Evolutionary conservation across 2,113 vertebrate genomes (phyloP).

Genomic region (Dipodomys spectabilis): DNA sequence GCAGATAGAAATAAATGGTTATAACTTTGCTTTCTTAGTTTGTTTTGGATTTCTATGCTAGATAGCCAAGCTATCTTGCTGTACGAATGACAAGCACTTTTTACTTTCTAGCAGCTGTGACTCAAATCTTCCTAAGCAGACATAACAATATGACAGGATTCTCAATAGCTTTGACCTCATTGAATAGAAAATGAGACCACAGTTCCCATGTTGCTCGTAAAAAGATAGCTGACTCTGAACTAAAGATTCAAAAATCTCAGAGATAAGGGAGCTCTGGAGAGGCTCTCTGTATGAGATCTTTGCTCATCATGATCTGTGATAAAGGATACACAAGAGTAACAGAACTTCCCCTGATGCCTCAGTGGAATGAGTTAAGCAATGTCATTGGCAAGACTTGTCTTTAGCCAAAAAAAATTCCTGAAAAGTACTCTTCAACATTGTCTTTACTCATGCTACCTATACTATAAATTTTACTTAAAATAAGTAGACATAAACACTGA

Average conservation of each 20-base stretch:
- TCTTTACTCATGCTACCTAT: too few species aligned
- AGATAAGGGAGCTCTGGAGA: not conserved
- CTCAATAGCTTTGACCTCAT: slow-evolving; percentile 25
- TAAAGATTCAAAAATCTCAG: slow-evolving; percentile 48
- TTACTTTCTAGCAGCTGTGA: not conserved
- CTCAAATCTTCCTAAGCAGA: not conserved
- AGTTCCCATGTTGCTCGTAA: slow-evolving; percentile 24
- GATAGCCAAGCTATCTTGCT: not conserved
- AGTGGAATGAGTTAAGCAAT: not conserved
- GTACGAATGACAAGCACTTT: not conserved
- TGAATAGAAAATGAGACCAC: slow-evolving; percentile 48
- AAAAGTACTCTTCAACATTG: not conserved
- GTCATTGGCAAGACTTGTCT: not conserved
- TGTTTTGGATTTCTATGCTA: not conserved
- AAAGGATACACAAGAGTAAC: not conserved
- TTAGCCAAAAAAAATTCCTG: not conserved
- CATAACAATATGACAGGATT: not conserved
- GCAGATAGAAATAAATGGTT: not conserved
- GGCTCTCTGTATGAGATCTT: not conserved
- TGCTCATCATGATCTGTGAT: not conserved
- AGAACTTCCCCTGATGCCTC: not conserved
- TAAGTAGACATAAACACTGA: too few species aligned
- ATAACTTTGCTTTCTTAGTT: not conserved
- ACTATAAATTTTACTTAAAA: too few species aligned
- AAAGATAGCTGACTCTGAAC: not conserved